Evolutionary conservation across 2,888 invertebrate genomes (phyloP), one percentile per base, ranked within the genome.

Genomic region (Hypselothyrea guttata): DNA sequence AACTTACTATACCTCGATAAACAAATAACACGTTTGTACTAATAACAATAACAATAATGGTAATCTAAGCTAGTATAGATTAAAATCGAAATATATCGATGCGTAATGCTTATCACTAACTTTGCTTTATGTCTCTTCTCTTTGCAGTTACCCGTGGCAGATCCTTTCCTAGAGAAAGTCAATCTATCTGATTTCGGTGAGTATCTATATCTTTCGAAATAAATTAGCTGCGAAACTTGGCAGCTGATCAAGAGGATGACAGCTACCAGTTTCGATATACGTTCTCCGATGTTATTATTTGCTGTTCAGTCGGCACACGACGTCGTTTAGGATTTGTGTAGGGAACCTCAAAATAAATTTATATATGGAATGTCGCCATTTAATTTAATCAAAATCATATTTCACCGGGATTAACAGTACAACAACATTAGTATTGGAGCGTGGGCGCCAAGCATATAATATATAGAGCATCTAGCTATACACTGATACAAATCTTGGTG

Each of bases 161-260:
- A 97, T 91, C 97, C 97, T 41, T 97, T 97, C 91, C 90, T 97
- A 91, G 97, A 96, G 90, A 97, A 96, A 92, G 94, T 94, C 81
- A 94, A 93, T 88, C 90, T 94, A 75, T 93, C 94, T 45, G 94
- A 95, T 91, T 92, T 94, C 84, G 94, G 94, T 95, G 90, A 94
- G 94, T 92, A 22, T 22, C 22, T 22, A 51, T 56, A 62, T 46
- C 31, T 60, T 60, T 59, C 67, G 27, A 62, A 55, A 59, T 64
- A 63, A 75, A 75, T 76, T 63, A 69, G 58, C 76, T 65, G 59
- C 46, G 45, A 60, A 40, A 59, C 42, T 71, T 78, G 83, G 83
- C 83, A 65, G 34, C 46, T 31, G 41, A 22, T 60, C 83, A 83
- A 83, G 42, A 63, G 51, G 45, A 45, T 40, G 54, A 28, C 45